These are phyloP conservation scores for Hirundichthys speculiger DNA, from an alignment of 2,113 vertebrate genomes.

Conservation along the genomic window DNA sequence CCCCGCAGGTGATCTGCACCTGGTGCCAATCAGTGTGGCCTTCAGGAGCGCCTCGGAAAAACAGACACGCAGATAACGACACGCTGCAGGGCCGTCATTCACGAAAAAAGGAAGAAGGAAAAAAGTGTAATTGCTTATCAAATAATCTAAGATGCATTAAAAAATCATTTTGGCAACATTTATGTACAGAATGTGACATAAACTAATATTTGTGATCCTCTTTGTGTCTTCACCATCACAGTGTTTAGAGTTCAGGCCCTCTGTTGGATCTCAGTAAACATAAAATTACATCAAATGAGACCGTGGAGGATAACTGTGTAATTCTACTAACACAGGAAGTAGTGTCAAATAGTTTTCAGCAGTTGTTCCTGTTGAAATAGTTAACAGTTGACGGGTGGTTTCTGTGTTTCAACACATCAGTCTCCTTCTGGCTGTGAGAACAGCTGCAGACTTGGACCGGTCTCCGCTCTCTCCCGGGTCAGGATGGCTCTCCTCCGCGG, in stretches of 20 bases:
- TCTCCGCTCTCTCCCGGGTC: neutral
- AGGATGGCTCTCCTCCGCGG: constrained; percentile 49
- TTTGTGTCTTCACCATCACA: too few relatives aligned
- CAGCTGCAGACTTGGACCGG: neutral
- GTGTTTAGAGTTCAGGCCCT: too few relatives aligned
- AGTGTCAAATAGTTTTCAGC: neutral
- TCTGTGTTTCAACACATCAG: constrained; percentile 39
- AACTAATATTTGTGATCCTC: too few relatives aligned
- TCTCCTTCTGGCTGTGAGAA: neutral
- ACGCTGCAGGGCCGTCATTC: too few relatives aligned
- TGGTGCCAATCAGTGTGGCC: constrained; percentile 8
- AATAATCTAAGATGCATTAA: too few relatives aligned
- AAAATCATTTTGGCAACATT: too few relatives aligned
- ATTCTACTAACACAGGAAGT: constrained; percentile 15
- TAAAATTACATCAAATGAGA: neutral
- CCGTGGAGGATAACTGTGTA: neutral
- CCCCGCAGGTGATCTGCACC: constrained; percentile 3
- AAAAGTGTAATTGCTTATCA: too few relatives aligned
- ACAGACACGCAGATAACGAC: neutral
- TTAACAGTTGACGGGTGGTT: neutral
- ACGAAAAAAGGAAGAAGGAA: too few relatives aligned
- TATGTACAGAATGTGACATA: too few relatives aligned
- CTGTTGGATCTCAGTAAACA: neutral
- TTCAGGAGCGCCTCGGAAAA: constrained; percentile 18
- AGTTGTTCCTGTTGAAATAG: constrained; percentile 18